Conservation (phyloP, 2,797 vertebrate genomes). For the Paramormyrops hopkinsi region DNA sequence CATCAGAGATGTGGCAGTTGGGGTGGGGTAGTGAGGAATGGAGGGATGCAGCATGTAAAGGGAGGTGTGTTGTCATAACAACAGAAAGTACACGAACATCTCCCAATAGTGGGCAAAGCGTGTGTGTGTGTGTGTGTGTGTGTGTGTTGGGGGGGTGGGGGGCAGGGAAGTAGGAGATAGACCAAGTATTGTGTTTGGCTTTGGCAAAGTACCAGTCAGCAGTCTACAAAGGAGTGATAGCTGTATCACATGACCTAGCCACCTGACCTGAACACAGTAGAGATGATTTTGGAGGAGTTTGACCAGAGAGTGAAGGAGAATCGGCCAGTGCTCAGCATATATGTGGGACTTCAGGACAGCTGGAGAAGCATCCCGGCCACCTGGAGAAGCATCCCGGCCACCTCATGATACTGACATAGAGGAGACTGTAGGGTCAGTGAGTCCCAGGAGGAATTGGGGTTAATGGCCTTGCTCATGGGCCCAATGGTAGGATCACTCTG, state of each 20-base stretch:
- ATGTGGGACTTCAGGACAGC: background rate
- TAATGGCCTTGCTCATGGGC: background rate
- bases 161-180: background rate
- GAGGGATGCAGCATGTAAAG: conserved; percentile 22
- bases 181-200: background rate
- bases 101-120: conserved; percentile 21
- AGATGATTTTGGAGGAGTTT: background rate
- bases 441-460: background rate
- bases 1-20: conserved; percentile 5
- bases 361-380: background rate
- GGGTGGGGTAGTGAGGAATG: background rate
- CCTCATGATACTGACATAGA: background rate
- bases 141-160: background rate
- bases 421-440: background rate
- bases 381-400: background rate
- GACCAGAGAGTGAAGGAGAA: background rate
- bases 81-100: conserved; percentile 34
- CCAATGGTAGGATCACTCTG: background rate
- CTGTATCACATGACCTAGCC: background rate
- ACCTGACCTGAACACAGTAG: background rate
- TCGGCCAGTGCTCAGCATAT: background rate
- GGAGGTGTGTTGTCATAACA: conserved; percentile 33
- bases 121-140: background rate
- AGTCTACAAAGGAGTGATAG: background rate
- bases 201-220: background rate